These are phyloP conservation scores for Scaptomyza polygonia DNA, from an alignment of 2,888 invertebrate species.

Conservation along the genomic window DNA sequence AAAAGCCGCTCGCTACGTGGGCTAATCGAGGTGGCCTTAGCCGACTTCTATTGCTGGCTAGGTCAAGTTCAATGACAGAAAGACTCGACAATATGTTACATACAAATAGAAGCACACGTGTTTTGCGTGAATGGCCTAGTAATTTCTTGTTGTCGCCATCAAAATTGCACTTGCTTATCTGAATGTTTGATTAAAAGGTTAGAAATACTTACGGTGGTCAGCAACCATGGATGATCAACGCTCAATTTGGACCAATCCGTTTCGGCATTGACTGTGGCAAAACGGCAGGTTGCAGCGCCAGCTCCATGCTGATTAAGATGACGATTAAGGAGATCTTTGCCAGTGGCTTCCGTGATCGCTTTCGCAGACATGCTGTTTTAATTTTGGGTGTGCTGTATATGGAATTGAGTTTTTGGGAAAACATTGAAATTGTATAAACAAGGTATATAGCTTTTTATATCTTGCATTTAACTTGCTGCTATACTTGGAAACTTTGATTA, in stretches of 20 bases:
- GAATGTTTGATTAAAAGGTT: neutral
- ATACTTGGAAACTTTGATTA: slow-evolving; percentile 75
- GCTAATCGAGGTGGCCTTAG: slow-evolving; percentile 53
- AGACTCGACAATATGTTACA: neutral
- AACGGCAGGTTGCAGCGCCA: slow-evolving; percentile 90
- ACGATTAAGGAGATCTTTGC: slow-evolving; percentile 95
- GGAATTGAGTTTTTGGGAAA: neutral
- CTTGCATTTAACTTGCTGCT: slow-evolving; percentile 5
- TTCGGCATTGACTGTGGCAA: slow-evolving; percentile 91
- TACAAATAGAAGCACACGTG: neutral
- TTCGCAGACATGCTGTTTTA: slow-evolving; percentile 94
- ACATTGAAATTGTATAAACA: slow-evolving; percentile 1
- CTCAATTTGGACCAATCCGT: slow-evolving; percentile 91
- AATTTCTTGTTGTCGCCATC: slow-evolving; percentile 2
- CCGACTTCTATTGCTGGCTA: slow-evolving; percentile 27
- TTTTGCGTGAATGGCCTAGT: slow-evolving; percentile 35
- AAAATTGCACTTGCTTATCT: slow-evolving; percentile 28
- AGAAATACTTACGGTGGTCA: slow-evolving; percentile 86
- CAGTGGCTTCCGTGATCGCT: slow-evolving; percentile 97
- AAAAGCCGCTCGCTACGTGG: slow-evolving; percentile 45
- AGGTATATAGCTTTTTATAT: neutral
- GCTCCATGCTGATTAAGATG: slow-evolving; percentile 89
- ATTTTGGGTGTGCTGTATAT: slow-evolving; percentile 26
- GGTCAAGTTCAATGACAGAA: slow-evolving; percentile 52
- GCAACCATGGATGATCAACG: slow-evolving; percentile 93